Evolutionary conservation across 1,140 invertebrate genomes (phyloP), one percentile per base, ranked within the genome.

Genomic region (Drosophila jambulina): DNA sequence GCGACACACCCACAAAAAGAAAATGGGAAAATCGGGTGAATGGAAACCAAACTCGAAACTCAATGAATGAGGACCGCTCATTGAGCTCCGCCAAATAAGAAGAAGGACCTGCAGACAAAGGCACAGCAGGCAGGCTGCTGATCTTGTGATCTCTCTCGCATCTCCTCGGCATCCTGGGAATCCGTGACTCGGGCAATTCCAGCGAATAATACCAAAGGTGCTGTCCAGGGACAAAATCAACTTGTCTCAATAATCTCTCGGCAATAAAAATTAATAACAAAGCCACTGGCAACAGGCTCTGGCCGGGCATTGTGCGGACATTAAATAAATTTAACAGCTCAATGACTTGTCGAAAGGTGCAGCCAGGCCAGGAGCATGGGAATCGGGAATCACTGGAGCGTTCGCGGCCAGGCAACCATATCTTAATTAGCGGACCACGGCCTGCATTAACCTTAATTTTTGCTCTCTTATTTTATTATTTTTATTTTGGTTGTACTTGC

Each of bases 241-340:
- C 69, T 85, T 84, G 81, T 80, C 78, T 59, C 69, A 85, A 85
- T 85, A 85, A 85, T 85, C 59, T 70, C 56, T 75, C 64, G 63
- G 85, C 72, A 88, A 87, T 87, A 87, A 87, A 87, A 87, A 75
- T 88, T 78, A 87, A 88, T 88, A 80, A 90, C 70, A 80, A 84
- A 88, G 71, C 84, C 79, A 87, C 80, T 84, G 84, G 60, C 84
- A 80, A 80, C 82, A 85, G 75, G 74, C 54, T 62, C 74, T 65
- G 60, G 53, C 19, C 53, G 32, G 32, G 32, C 67, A 74, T 82
- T 88, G 85, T 67, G 53, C 38, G 67, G 51, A 38, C 86, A 88
- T 90, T 88, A 81, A 88, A 88, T 88, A 90, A 88, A 88, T 88
- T 88, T 90, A 88, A 88, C 84, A 88, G 74, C 85, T 88, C 78